Conservation (phyloP, 2,888 invertebrate genomes). For the Troglohyphantes excavatus region DNA sequence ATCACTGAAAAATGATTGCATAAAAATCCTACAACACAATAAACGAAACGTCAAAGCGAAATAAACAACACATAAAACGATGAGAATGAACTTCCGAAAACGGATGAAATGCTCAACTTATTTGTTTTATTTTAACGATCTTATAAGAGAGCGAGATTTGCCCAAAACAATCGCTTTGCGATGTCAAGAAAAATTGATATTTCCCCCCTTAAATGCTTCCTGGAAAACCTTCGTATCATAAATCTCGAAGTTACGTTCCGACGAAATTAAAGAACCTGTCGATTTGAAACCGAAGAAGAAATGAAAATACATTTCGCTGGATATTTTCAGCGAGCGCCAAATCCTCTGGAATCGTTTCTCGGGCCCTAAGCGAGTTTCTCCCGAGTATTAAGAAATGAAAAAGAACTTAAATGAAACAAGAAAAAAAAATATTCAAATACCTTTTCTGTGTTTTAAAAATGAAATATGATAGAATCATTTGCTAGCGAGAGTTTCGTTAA, state of each 20-base stretch:
- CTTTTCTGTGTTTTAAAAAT: slow-evolving; percentile 65
- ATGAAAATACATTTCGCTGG: slow-evolving; percentile 23
- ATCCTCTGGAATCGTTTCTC: not conserved
- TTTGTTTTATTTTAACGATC: not conserved
- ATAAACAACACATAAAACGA: not conserved
- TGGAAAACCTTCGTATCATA: not conserved
- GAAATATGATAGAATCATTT: slow-evolving; percentile 62
- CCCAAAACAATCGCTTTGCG: not conserved
- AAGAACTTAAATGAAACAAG: not conserved
- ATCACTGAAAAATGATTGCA: too few species aligned
- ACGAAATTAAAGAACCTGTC: slow-evolving; percentile 38
- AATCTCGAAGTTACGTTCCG: slow-evolving; percentile 23
- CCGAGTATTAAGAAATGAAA: not conserved
- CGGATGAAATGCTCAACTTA: not conserved
- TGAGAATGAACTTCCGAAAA: not conserved
- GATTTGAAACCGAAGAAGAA: slow-evolving; percentile 19
- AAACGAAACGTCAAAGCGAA: not conserved
- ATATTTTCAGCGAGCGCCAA: not conserved
- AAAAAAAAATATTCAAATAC: slow-evolving; percentile 40
- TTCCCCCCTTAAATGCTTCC: not conserved
- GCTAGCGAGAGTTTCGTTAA: slow-evolving; percentile 42
- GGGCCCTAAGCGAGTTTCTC: not conserved
- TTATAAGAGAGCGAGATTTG: not conserved
- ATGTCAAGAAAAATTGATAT: slow-evolving; percentile 8
- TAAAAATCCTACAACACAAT: too few species aligned